Base-by-base conservation (phyloP, 2,113 vertebrate species). In the Mormyrus iriodes region DNA sequence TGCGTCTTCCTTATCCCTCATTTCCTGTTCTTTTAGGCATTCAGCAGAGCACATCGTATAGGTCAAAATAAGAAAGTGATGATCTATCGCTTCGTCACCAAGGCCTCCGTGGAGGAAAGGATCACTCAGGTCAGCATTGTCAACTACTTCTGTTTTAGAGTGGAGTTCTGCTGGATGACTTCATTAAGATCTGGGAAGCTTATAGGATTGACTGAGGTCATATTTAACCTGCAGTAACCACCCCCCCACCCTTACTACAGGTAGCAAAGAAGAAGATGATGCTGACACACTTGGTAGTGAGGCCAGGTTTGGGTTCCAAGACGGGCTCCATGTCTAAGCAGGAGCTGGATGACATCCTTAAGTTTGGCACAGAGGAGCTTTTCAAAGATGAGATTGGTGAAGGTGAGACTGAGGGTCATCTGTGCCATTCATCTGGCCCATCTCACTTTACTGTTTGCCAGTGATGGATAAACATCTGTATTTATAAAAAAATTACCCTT, bases 251-350 rank as follows among this genome's bases (percentile, higher is more conserved):
- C 85, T 12, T 13, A 46, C 49, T 21, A 48, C 82, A 96, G 95
- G 98, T 99, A 95, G 98, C 98, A 3, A 99, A 99, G 95, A 99
- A 99, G 94, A 99, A 99, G 93, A 99, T 99, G 98, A 99, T 99
- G 98, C 93, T 99, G 89, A 99, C 98, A 3, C 98, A 99, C 91
- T 94, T 99, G 88, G 98, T 99, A 89, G 98, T 99, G 91, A 96
- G 98, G 31, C 98, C 98, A 0, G 98, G 98, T 53, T 93, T 99
- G 61, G 98, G 98, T 90, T 99, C 98, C 89, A 99, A 99, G 93
- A 99, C 98, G 0, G 98, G 98, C 48, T 99, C 98, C 90, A 99
- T 99, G 98, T 99, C 98, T 87, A 99, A 99, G 90, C 98, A 99
- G 93, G 98, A 99, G 91, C 97, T 99, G 52, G 98, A 99, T 89